Evolutionary conservation across 2,113 vertebrate genomes (phyloP).

Genomic region (Gavia stellata): DNA sequence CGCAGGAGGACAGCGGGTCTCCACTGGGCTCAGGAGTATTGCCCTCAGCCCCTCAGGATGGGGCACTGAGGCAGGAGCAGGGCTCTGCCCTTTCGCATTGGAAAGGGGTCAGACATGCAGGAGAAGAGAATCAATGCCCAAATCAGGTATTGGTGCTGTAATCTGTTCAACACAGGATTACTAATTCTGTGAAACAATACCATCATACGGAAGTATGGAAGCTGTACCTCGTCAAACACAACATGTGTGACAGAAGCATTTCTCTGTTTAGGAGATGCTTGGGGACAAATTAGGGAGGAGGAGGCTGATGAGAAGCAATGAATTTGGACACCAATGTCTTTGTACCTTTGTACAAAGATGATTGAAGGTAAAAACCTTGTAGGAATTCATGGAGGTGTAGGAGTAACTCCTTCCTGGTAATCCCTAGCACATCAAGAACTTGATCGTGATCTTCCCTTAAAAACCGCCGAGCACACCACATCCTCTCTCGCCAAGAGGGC

Average conservation of each 20-base stretch:
- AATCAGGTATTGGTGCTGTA: not conserved
- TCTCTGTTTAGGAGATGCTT: not conserved
- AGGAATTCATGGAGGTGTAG: not conserved
- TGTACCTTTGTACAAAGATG: not conserved
- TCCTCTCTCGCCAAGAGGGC: rapidly evolving
- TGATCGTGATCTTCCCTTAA: not conserved
- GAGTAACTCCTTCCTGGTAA: not conserved
- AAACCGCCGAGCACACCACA: rapidly evolving
- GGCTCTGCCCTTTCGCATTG: not conserved
- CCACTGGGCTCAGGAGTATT: not conserved
- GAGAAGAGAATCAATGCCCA: not conserved
- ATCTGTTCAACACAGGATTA: not conserved
- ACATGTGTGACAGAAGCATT: not conserved
- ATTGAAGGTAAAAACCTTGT: not conserved
- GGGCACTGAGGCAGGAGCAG: not conserved
- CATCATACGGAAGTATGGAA: rapidly evolving
- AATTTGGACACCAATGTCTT: not conserved
- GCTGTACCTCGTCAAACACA: not conserved
- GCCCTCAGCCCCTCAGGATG: not conserved
- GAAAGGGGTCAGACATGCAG: not conserved
- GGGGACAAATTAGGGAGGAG: not conserved
- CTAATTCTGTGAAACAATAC: not conserved
- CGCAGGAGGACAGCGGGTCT: not conserved
- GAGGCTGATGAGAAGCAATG: not conserved
- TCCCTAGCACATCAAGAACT: not conserved